Conservation (phyloP, 2,888 invertebrate genomes). For the Synanthedon tipuliformis region DNA sequence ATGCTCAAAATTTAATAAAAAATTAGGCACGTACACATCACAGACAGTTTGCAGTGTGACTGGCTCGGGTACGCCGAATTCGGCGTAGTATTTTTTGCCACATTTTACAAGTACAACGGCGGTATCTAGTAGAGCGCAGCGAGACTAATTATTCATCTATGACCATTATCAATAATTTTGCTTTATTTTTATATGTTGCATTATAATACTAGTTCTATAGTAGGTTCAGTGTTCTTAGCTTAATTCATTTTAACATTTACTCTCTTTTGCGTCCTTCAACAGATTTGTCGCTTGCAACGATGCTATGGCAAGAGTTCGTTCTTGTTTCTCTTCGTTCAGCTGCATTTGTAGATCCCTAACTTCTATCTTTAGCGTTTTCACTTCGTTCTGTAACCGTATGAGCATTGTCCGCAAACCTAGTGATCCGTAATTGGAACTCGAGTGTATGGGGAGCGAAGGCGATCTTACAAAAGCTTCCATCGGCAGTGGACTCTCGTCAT, state of each 20-base stretch:
- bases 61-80: too few species aligned
- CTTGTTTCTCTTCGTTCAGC: slow-evolving; percentile 76
- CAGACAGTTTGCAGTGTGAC: too few species aligned
- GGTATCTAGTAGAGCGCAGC: too few species aligned
- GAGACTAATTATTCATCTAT: too few species aligned
- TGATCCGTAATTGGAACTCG: slow-evolving; percentile 36
- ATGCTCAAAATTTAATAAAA: too few species aligned
- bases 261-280: slow-evolving; percentile 58
- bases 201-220: too few species aligned
- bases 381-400: slow-evolving; percentile 79
- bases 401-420: slow-evolving; percentile 83
- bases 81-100: too few species aligned
- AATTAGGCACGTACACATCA: too few species aligned
- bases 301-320: slow-evolving; percentile 57
- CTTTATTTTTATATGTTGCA: too few species aligned
- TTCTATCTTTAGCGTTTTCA: slow-evolving; percentile 74
- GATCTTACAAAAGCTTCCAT: slow-evolving; percentile 59
- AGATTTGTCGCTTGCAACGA: slow-evolving; percentile 50
- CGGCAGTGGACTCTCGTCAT: slow-evolving; percentile 47
- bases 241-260: slow-evolving; percentile 43
- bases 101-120: too few species aligned
- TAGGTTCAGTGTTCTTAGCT: too few species aligned
- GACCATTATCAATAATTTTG: too few species aligned
- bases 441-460: slow-evolving; percentile 58
- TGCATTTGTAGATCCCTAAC: slow-evolving; percentile 71